Base-by-base conservation (phyloP, 2,113 vertebrate genomes). In the Pardalotus punctatus region DNA sequence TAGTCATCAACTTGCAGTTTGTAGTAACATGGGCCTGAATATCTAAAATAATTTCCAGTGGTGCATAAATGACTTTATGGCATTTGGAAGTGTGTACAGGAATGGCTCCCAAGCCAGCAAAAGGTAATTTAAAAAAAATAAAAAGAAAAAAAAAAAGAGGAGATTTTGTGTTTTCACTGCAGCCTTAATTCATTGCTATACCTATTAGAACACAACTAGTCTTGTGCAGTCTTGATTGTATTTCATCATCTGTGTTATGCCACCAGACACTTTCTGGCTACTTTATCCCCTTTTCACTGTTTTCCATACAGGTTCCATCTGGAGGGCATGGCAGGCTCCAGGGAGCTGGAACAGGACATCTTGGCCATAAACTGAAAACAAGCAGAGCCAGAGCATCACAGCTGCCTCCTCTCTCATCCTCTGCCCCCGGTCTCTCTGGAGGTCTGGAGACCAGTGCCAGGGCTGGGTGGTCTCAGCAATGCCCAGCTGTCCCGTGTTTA, bases 81-180 rank as follows among this genome's bases (percentile, higher is more conserved):
- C 73, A 62, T 57, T 88, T 92, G 56, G 40, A 95, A 93, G 4
- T 45, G 24, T 35, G n/a, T 24, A 27, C 71, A 90, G 54, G 33
- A 92, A 94, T 85, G 51, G 19, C 11, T 94, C 62, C 69, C 80
- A 93, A 85, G 70, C 54, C 71, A 94, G 24, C 23, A 57, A 38
- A 94, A 93, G 20, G 57, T 90, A 80, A 97, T 88, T 58, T 70
- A 95, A 90, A 86, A 21, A 17, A 71, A 47, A 42, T 62, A 42
- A 42, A 65, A 58, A 23, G 20, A 25, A 65, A 29, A 13, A 5
- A 20, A 22, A 40, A 2, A 27, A 50, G 11, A 40, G 11, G 10
- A 87, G 5, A 81, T 70, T 29, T 43, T 45, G 8, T 71, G 33
- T 94, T 93, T 95, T 81, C 38, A 42, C 29, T 54, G 9, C 42